Percentiles rank a stretch among this genome's conserved stretches.
Conservation (phyloP, 2,888 invertebrate species). For the Lapara coniferarum region DNA sequence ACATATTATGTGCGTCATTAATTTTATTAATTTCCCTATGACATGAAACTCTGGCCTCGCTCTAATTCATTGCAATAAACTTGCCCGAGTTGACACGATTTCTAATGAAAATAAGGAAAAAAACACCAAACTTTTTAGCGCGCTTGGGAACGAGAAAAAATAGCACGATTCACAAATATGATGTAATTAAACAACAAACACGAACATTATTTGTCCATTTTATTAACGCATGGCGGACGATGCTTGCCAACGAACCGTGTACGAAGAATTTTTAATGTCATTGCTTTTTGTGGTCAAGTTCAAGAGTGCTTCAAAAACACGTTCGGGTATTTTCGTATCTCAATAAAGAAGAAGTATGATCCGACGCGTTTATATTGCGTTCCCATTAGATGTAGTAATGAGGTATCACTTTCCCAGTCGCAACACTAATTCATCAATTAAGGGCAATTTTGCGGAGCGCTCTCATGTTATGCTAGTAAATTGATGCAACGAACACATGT, state of each 20-base stretch:
- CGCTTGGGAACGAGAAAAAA: constrained; percentile 34
- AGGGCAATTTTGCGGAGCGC: constrained; percentile 73
- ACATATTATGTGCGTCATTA: neutral
- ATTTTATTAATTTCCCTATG: neutral
- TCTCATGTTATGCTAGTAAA: constrained; percentile 53
- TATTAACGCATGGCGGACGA: constrained; percentile 59
- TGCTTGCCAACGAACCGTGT: constrained; percentile 52
- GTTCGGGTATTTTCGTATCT: constrained; percentile 16
- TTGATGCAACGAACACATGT: constrained; percentile 62
- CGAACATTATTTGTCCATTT: constrained; percentile 66
- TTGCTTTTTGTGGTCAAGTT: constrained; percentile 76
- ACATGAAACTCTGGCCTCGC: neutral
- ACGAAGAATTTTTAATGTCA: constrained; percentile 55
- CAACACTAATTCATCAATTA: constrained; percentile 71
- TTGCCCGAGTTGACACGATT: neutral
- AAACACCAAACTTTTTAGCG: constrained; percentile 28
- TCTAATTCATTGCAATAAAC: constrained; percentile 1
- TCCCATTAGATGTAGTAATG: constrained; percentile 45
- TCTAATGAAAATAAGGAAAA: constrained; percentile 6
- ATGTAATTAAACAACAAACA: constrained; percentile 67
- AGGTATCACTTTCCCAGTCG: constrained; percentile 53
- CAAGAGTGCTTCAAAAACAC: constrained; percentile 46
- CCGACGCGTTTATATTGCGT: constrained; percentile 20
- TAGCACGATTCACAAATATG: constrained; percentile 53
- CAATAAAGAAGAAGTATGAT: neutral